Conservation (phyloP, 2,797 vertebrate species). For the Hippoglossus hippoglossus region DNA sequence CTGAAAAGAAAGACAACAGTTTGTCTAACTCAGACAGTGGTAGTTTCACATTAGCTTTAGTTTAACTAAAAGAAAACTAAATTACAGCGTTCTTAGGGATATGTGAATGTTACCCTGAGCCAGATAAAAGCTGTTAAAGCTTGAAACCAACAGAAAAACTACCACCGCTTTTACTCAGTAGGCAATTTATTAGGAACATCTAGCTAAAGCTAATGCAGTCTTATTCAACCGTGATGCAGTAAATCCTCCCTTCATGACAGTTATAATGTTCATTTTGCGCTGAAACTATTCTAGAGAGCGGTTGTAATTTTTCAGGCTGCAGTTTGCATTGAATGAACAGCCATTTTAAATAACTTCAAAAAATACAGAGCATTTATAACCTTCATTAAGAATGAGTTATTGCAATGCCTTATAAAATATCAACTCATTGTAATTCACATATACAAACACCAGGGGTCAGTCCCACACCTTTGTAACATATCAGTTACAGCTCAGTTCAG, state of each 20-base stretch:
- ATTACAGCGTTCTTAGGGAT: too few relatives aligned
- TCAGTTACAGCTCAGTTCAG: neutral
- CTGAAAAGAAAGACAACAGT: too few relatives aligned
- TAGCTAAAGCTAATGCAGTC: neutral
- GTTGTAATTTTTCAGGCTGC: neutral
- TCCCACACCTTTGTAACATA: neutral
- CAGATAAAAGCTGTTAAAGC: neutral
- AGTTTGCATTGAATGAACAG: neutral
- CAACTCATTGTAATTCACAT: neutral
- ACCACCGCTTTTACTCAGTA: too few relatives aligned
- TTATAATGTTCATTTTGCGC: neutral
- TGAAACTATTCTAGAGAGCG: too few relatives aligned
- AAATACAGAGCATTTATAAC: neutral
- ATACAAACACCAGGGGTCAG: constrained; percentile 43
- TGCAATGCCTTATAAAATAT: neutral
- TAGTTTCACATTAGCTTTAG: neutral
- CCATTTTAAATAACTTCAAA: too few relatives aligned
- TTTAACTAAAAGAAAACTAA: neutral
- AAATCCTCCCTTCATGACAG: neutral
- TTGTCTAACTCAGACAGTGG: neutral
- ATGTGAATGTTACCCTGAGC: too few relatives aligned
- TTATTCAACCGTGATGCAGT: neutral
- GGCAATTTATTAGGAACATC: too few relatives aligned
- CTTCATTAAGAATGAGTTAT: neutral
- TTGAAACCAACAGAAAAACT: neutral